A percentile compares a stretch with the other conserved stretches of the same genome.
These are phyloP conservation scores for Dendrolimus pini DNA, from an alignment of 2,888 invertebrate genomes.

Conservation along the genomic window DNA sequence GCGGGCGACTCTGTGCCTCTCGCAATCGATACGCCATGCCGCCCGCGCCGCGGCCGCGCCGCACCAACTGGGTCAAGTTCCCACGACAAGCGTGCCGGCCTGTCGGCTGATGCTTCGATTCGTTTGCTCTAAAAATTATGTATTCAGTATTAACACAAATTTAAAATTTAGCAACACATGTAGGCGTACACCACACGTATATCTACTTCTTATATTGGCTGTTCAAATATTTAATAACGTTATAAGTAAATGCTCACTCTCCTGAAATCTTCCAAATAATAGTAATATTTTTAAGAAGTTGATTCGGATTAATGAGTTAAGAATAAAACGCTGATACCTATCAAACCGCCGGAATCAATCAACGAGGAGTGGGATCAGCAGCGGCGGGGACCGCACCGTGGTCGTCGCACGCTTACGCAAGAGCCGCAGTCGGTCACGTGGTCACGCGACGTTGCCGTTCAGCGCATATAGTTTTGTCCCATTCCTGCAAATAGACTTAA, in stretches of 20 bases:
- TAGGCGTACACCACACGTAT: too few species aligned
- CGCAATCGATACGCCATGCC: slow-evolving; percentile 65
- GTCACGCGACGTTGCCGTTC: slow-evolving; percentile 65
- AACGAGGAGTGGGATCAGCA: slow-evolving; percentile 29
- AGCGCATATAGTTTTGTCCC: slow-evolving; percentile 45
- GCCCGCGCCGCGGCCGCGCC: slow-evolving; percentile 41
- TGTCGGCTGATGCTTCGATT: slow-evolving; percentile 34
- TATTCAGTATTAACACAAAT: too few species aligned
- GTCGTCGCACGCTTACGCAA: slow-evolving; percentile 71
- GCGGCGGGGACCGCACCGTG: slow-evolving; percentile 38
- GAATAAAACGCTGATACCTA: slow-evolving; percentile 17
- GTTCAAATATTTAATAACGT: too few species aligned
- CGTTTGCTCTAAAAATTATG: slow-evolving; percentile 8
- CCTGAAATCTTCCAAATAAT: too few species aligned
- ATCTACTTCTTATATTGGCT: too few species aligned
- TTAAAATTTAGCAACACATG: too few species aligned
- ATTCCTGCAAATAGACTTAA: slow-evolving; percentile 48
- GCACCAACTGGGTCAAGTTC: slow-evolving; percentile 72
- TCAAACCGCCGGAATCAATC: slow-evolving; percentile 37
- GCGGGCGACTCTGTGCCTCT: slow-evolving; percentile 58
- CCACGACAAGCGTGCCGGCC: slow-evolving; percentile 54
- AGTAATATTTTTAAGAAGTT: too few species aligned
- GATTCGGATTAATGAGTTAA: too few species aligned
- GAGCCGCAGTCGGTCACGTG: slow-evolving; percentile 68
- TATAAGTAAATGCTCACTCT: too few species aligned